These are phyloP conservation scores for Callaeas wilsoni DNA, from an alignment of 2,113 vertebrate genomes.

Conservation along the genomic window DNA sequence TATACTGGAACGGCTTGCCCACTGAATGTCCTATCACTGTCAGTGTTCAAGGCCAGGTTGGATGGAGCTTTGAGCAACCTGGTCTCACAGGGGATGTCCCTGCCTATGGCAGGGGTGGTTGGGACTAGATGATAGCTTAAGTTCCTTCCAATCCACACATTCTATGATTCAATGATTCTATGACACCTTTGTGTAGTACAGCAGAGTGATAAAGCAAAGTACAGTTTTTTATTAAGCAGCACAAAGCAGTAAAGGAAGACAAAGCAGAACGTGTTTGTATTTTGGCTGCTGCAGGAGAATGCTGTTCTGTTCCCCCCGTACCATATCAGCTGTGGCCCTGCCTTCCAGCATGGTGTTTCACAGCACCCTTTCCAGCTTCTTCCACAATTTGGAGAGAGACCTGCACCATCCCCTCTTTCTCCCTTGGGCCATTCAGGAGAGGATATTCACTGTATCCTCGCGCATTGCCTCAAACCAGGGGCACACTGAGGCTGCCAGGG, in stretches of 20 bases:
- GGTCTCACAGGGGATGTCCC: not conserved
- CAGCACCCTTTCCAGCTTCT: not conserved
- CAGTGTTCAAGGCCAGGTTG: not conserved
- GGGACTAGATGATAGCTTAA: not conserved
- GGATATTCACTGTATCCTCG: accelerated
- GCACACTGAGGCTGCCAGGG: not conserved
- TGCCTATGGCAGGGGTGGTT: not conserved
- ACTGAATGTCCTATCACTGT: no score
- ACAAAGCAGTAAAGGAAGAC: not conserved
- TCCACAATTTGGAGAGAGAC: not conserved
- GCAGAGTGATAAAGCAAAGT: not conserved
- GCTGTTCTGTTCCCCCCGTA: no score
- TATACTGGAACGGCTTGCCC: not conserved
- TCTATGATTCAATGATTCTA: not conserved
- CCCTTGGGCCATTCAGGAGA: not conserved
- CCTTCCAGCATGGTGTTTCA: accelerated
- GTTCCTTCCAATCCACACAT: not conserved
- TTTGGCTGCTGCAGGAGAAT: not conserved
- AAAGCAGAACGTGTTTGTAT: not conserved
- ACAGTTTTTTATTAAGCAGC: not conserved
- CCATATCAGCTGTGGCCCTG: accelerated
- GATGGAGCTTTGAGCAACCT: not conserved
- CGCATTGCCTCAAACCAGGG: accelerated
- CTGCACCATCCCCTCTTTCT: not conserved
- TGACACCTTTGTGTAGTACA: not conserved